Evolutionary conservation across 2,797 vertebrate genomes (phyloP).

Genomic region (Oceanodroma leucorhoa): DNA sequence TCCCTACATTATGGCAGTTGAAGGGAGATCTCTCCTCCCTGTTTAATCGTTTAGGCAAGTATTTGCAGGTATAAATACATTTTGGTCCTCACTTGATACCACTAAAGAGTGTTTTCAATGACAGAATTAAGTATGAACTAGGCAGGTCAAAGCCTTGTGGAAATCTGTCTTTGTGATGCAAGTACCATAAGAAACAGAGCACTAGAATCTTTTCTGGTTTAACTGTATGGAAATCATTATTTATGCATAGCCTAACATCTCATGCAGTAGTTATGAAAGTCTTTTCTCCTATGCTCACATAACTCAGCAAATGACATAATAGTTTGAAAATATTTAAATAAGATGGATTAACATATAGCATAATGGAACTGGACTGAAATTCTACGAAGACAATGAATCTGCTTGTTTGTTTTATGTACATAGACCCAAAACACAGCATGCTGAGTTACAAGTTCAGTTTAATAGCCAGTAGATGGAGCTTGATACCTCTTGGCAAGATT

Average conservation of each 20-base stretch:
- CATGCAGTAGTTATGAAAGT: not conserved
- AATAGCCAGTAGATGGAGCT: slow-evolving; percentile 51
- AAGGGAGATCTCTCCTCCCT: not conserved
- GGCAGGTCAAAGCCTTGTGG: not conserved
- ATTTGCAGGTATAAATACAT: not conserved
- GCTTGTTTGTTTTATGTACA: not conserved
- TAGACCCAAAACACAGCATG: not conserved
- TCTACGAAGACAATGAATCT: not conserved
- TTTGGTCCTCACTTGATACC: not conserved
- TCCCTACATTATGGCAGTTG: not conserved
- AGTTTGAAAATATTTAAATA: not conserved
- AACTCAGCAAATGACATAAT: not conserved
- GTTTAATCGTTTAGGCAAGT: not conserved
- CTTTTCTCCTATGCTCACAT: not conserved
- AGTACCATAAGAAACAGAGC: not conserved
- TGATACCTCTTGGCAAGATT: not conserved
- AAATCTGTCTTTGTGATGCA: not conserved
- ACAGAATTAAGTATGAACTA: not conserved
- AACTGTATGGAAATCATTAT: not conserved
- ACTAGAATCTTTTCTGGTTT: not conserved
- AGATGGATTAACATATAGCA: not conserved
- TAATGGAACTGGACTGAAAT: not conserved
- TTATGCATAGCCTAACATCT: not conserved
- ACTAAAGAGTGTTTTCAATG: not conserved
- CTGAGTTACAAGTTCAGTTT: not conserved